A percentile compares a stretch with the other conserved stretches of the same genome.
phyloP scores from a whole-genome alignment of 30 jellyfish, hydroid and myxozoan species.

The Chrysaora quinquecirrha region DNA sequence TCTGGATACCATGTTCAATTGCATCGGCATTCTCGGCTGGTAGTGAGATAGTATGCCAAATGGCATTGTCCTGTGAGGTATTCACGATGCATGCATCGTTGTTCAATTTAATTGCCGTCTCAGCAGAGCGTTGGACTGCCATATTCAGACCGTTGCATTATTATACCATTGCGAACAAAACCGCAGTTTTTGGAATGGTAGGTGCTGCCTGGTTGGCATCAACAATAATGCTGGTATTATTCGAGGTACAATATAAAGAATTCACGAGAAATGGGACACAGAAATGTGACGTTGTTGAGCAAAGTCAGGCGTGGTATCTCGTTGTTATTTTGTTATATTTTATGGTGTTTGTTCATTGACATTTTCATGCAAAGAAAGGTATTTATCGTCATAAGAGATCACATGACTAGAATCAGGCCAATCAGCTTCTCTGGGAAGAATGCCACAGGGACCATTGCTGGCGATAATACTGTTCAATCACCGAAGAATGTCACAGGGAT shows the following conservation, averaged over 20 bases:
- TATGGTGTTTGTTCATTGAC: constrained; percentile 43
- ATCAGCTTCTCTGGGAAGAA: background rate
- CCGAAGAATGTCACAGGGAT: too few relatives aligned
- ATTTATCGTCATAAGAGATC: constrained; percentile 34
- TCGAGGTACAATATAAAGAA: constrained; percentile 25
- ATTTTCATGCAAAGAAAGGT: constrained; percentile 56
- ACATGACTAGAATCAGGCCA: constrained; percentile 55
- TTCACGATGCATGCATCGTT: constrained; percentile 67
- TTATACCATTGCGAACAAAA: constrained; percentile 43
- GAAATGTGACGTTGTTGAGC: constrained; percentile 50
- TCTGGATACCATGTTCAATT: constrained; percentile 63
- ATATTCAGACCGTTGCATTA: constrained; percentile 59
- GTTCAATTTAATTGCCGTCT: constrained; percentile 57
- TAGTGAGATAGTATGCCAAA: constrained; percentile 44
- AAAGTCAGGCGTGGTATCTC: constrained; percentile 38
- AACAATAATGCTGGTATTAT: constrained; percentile 24
- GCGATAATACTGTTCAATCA: too few relatives aligned
- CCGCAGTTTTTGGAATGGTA: constrained; percentile 9
- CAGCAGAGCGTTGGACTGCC: constrained; percentile 68
- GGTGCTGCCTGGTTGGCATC: constrained; percentile 43
- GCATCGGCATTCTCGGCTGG: constrained; percentile 48
- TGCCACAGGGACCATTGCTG: background rate
- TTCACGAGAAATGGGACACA: background rate
- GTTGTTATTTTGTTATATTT: constrained; percentile 16
- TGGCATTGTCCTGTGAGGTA: constrained; percentile 54